Conservation (phyloP, 2,113 vertebrate species). For the Microcebus ravelobensis region DNA sequence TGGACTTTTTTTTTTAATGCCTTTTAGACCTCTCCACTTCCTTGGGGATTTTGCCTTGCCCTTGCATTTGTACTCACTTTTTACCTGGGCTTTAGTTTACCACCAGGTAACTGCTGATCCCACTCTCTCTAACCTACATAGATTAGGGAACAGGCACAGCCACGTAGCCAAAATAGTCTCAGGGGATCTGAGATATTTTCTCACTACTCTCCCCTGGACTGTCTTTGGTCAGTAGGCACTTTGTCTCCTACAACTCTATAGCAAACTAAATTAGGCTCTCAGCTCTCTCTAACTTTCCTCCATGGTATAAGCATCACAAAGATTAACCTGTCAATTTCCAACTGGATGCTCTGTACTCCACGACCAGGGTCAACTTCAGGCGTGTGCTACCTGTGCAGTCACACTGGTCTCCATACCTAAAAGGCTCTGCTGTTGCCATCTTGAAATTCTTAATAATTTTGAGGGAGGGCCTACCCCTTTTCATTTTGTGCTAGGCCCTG, state of each 20-base stretch:
- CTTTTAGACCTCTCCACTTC: not conserved
- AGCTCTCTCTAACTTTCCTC: not conserved
- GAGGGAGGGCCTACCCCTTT: not conserved
- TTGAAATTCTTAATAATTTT: not conserved
- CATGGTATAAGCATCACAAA: not conserved
- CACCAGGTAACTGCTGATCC: not conserved
- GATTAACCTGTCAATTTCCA: not conserved
- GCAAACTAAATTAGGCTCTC: not conserved
- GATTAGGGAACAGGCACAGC: not conserved
- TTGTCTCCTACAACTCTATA: not conserved
- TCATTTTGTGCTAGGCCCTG: not conserved
- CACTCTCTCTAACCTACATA: not conserved
- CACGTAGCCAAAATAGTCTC: not conserved
- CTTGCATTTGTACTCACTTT: not conserved
- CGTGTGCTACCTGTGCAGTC: fast-evolving
- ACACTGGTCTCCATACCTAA: no score
- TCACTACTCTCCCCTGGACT: not conserved
- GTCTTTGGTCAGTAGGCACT: fast-evolving
- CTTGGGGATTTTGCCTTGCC: not conserved
- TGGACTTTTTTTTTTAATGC: not conserved
- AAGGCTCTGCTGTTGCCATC: not conserved
- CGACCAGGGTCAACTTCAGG: not conserved
- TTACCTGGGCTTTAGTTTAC: not conserved
- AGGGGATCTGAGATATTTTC: not conserved
- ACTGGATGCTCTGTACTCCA: not conserved